Evolutionary conservation across 2,797 vertebrate species (phyloP).

Genomic region (Syngnathus rostellatus): DNA sequence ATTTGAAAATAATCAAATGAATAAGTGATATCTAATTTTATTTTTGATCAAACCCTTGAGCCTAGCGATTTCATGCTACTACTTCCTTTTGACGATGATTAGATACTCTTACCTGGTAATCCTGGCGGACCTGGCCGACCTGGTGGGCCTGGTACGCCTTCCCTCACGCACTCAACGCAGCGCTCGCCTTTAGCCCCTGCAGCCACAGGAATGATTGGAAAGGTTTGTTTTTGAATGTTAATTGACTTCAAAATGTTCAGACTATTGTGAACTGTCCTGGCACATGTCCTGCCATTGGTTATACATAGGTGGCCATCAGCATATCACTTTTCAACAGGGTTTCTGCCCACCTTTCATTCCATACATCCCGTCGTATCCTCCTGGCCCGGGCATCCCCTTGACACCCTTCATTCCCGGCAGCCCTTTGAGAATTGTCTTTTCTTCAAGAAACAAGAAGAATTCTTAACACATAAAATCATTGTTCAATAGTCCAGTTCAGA

Average conservation of each 20-base stretch:
- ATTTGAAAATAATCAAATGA: not conserved
- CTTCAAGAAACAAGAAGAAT: slow-evolving; percentile 18
- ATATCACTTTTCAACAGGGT: not conserved
- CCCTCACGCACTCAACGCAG: slow-evolving; percentile 31
- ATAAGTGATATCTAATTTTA: not conserved
- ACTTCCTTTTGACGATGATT: not conserved
- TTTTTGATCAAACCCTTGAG: not conserved
- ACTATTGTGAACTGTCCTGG: not conserved
- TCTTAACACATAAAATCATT: not conserved
- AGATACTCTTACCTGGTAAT: slow-evolving; percentile 33
- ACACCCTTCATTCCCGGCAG: slow-evolving; percentile 41
- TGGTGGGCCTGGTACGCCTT: slow-evolving; percentile 31
- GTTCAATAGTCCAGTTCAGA: not conserved
- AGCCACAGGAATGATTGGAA: not conserved
- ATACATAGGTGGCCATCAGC: not conserved
- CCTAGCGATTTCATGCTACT: not conserved
- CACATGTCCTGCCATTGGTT: not conserved
- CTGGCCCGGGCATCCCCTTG: slow-evolving; percentile 31
- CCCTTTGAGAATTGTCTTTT: slow-evolving; percentile 33
- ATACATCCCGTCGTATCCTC: slow-evolving; percentile 28
- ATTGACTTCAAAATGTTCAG: not conserved
- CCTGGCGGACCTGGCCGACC: slow-evolving; percentile 42
- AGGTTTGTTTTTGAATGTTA: not conserved
- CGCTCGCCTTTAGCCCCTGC: slow-evolving; percentile 44
- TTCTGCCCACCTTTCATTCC: slow-evolving; percentile 52